Evolutionary conservation across 2,113 vertebrate species (phyloP).

Genomic region (Daboia siamensis): DNA sequence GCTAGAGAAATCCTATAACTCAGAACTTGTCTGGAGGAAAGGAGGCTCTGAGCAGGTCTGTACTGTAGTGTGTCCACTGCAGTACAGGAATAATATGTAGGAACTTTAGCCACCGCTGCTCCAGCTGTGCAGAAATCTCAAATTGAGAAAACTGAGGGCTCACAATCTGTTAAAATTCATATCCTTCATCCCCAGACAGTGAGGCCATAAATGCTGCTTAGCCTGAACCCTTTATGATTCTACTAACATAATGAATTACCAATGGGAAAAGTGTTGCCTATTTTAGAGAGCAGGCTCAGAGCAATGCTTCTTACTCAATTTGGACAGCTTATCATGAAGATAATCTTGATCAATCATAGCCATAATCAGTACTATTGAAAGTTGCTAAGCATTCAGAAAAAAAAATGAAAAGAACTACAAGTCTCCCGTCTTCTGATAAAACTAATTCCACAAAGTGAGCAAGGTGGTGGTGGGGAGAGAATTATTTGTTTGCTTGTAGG

Average conservation of each 20-base stretch:
- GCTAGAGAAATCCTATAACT: background rate
- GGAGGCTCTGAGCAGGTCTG: background rate
- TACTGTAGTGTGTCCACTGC: background rate
- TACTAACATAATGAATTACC: background rate
- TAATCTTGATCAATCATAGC: background rate
- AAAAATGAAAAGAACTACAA: background rate
- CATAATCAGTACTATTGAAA: background rate
- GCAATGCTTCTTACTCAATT: background rate
- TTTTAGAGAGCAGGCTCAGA: background rate
- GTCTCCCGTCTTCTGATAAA: background rate
- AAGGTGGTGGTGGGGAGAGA: background rate
- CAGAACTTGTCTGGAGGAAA: background rate
- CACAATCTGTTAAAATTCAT: background rate
- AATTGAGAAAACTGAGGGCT: background rate
- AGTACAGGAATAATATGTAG: background rate
- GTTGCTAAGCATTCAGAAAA: background rate
- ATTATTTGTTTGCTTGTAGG: background rate
- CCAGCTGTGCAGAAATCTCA: background rate
- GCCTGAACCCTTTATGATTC: background rate
- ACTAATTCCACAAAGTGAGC: background rate
- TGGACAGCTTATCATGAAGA: background rate
- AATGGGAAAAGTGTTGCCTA: background rate
- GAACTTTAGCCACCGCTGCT: background rate
- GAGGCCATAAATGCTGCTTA: background rate
- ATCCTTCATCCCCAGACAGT: background rate